These are phyloP conservation scores for Orthosia incerta DNA, from an alignment of 2,888 invertebrate genomes.

Conservation along the genomic window DNA sequence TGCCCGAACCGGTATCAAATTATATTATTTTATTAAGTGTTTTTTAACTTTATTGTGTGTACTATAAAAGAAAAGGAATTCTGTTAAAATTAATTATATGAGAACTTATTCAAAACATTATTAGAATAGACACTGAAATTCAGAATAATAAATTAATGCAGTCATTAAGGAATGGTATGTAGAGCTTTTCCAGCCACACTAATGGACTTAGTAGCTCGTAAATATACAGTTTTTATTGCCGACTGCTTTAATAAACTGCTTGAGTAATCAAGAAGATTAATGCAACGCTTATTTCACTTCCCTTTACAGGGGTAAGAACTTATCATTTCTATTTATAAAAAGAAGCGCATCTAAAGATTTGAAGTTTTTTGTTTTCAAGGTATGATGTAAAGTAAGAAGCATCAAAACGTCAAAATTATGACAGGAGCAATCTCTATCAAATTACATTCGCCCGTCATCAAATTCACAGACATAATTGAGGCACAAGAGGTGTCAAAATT, in stretches of 20 bases:
- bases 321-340: constrained; percentile 41
- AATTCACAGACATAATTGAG: constrained; percentile 65
- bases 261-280: constrained; percentile 61
- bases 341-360: neutral
- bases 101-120: constrained; percentile 33
- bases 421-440: constrained; percentile 57
- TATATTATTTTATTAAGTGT: neutral
- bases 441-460: constrained; percentile 41
- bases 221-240: constrained; percentile 61
- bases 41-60: neutral
- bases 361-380: neutral
- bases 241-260: constrained; percentile 59
- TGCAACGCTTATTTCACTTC: constrained; percentile 52
- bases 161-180: constrained; percentile 56
- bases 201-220: constrained; percentile 63
- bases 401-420: constrained; percentile 42
- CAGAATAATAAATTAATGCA: constrained; percentile 58
- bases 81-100: constrained; percentile 14
- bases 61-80: neutral
- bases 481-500: constrained; percentile 74
- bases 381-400: neutral
- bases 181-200: constrained; percentile 60
- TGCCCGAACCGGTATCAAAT: neutral
- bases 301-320: constrained; percentile 19
- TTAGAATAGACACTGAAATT: constrained; percentile 44